Evolutionary conservation across 2,797 vertebrate species (phyloP).

Genomic region (Galagoides demidoff): DNA sequence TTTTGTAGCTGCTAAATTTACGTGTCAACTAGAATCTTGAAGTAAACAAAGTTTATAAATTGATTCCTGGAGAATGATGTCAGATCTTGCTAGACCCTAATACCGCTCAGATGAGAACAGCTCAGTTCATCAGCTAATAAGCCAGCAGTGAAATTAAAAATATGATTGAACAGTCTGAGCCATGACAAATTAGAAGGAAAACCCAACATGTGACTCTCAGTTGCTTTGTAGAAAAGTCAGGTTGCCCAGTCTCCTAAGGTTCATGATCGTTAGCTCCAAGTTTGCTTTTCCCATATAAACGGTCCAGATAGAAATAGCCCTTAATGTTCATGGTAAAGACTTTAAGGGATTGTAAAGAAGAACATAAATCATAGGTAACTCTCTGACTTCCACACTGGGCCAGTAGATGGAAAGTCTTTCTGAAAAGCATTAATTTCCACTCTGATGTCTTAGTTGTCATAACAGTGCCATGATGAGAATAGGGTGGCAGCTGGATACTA

Average conservation of each 20-base stretch:
- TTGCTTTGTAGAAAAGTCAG: not conserved
- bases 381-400: not conserved
- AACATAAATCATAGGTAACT: not conserved
- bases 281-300: not conserved
- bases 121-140: slow-evolving; percentile 29
- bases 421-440: not conserved
- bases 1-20: slow-evolving; percentile 56
- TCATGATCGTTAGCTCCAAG: not conserved
- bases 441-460: not conserved
- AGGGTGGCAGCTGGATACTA: too few relatives aligned
- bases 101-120: slow-evolving; percentile 22
- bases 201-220: not conserved
- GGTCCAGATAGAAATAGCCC: not conserved
- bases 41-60: slow-evolving; percentile 67
- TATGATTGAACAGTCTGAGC: not conserved
- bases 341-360: not conserved
- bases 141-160: slow-evolving; percentile 55
- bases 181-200: slow-evolving; percentile 16
- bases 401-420: not conserved
- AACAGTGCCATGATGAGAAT: not conserved
- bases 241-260: not conserved
- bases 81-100: slow-evolving; percentile 24
- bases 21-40: slow-evolving; percentile 51
- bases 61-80: slow-evolving; percentile 61
- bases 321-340: not conserved